Evolutionary conservation across 1,140 invertebrate species (phyloP), one percentile per base, ranked within the genome.

Genomic region (Dendrolimus punctatus): DNA sequence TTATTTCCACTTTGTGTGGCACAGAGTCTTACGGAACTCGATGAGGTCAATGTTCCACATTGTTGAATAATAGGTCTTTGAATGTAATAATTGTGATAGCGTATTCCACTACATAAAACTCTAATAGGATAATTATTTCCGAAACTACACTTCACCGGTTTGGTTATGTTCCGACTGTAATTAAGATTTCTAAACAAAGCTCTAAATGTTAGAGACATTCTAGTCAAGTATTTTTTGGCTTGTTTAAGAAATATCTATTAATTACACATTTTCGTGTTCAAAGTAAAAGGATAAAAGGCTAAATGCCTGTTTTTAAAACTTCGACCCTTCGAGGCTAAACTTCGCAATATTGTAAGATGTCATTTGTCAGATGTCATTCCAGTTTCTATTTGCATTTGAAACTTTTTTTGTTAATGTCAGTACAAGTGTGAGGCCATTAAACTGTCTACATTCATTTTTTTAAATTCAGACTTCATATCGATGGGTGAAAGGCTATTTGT

Each of bases 131-230:
- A 55, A 52, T 71, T 67, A 60, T 58, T 73, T 36, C 42, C 58
- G 44, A 64, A 40, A 68, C 57, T 70, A 64, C 68, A 80, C 69
- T 71, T 76, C 43, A 73, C 73, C 64, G 79, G 72, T 73, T 75
- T 73, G 54, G 69, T 72, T 77, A 77, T 63, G 52, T 68, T 69
- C 40, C 62, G 54, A 55, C 82, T 52, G 58, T 56, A 67, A 57
- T 65, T 49, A 60, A 55, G 62, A 63, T 73, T 69, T 60, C 63
- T 73, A 58, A 62, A 68, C 43, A 80, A 60, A 61, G 63, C 41
- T 68, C 76, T 78, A 64, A 66, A 66, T 40, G 64, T 51, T 41
- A 77, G 63, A 60, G 81, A 73, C 81, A 85, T 85, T 55, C 44
- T 68, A 53, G 42, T 47, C 42, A 36, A 62, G 45, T 50, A 57